Evolutionary conservation across 1,140 invertebrate species (phyloP), one percentile per base, ranked within the genome.

Genomic region (Drosophila arizonae): DNA sequence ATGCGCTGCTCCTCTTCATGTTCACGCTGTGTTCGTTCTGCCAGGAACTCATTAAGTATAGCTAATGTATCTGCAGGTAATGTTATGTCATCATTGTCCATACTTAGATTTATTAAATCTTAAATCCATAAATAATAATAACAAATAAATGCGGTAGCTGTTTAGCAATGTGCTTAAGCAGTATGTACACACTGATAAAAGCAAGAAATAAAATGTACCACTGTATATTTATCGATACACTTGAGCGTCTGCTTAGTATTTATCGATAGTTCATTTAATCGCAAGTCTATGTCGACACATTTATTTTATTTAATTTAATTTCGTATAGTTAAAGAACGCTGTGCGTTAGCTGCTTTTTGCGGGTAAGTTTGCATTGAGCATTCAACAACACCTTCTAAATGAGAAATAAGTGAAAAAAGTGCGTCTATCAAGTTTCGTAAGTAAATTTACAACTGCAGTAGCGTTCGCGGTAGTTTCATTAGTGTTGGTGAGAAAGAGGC

Each of bases 31-130:
- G 94, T 91, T 82, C 95, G 94, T 90, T 98, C 97, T 21, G 91
- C 78, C 69, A 97, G 95, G 92, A 98, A 98, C 91, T 98, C 95
- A 81, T 97, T 94, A 1, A 98, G 92, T 13, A 96, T 96, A 58
- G 94, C 93, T 72, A 97, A 93, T 6, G 97, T 95, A 75, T 95
- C 94, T 2, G 94, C 93, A 11, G 96, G 96, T 11, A 98, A 92
- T 70, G 93, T 90, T 1, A 93, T 84, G 76, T 97, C 95, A 70
- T 96, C 95, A 15, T 81, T 62, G 11, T 74, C 87, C 90, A 91
- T 89, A 11, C 9, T 39, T 56, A 45, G 6, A 30, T 26, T 55
- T 48, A 3, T 30, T 17, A 61, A n/a, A 54, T 24, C 15, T 3
- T 3, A 17, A 1, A 10, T 6, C 24, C 33, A 52, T 52, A 21